Conservation (phyloP, 2,113 vertebrate species). For the Piaya cayana region DNA sequence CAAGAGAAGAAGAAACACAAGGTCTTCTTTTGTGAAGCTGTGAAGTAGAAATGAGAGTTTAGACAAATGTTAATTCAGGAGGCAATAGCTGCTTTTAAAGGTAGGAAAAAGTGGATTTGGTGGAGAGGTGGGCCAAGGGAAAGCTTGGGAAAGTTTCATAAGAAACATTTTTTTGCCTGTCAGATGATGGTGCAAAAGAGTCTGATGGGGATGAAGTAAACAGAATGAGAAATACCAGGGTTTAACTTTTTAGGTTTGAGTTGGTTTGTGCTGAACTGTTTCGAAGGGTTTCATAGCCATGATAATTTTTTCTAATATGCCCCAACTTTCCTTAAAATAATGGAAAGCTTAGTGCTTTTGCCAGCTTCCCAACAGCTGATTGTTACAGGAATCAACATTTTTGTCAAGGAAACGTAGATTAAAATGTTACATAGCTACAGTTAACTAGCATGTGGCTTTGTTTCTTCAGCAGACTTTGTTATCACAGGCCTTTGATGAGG, state of each 20-base stretch:
- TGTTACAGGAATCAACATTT: not conserved
- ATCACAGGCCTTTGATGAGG: not conserved
- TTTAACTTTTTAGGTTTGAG: not conserved
- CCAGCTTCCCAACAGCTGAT: not conserved
- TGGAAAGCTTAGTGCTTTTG: not conserved
- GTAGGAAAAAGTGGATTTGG: not conserved
- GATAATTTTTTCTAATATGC: not conserved
- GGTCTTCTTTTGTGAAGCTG: not conserved
- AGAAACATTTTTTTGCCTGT: not conserved
- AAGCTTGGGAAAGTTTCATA: not conserved
- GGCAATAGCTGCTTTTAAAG: not conserved
- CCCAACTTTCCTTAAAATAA: not conserved
- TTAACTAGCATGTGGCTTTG: constrained; percentile 15
- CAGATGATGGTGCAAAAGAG: not conserved
- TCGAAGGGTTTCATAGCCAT: not conserved
- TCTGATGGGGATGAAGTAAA: not conserved
- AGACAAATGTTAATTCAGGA: not conserved
- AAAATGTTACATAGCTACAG: not conserved
- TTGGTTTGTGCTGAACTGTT: not conserved
- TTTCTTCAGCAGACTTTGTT: constrained; percentile 12
- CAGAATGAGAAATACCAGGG: not conserved
- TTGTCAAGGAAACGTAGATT: constrained; percentile 14
- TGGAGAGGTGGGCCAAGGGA: not conserved
- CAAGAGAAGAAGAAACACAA: not conserved
- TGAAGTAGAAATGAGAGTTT: not conserved